Evolutionary conservation across 2,113 vertebrate genomes (phyloP).

Genomic region (Anthoscopus minutus): DNA sequence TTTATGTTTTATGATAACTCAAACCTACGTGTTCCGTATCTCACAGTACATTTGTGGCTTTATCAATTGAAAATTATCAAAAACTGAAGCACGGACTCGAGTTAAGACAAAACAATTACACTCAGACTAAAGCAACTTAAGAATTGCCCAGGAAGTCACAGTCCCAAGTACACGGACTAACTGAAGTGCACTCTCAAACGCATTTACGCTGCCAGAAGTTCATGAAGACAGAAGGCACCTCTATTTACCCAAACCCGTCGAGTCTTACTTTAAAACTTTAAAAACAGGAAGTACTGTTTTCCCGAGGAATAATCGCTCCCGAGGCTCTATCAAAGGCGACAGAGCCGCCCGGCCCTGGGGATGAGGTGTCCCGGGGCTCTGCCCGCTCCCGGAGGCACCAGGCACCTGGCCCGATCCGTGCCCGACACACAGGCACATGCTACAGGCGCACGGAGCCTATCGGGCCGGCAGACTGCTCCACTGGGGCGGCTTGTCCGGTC

Average conservation of each 20-base stretch:
- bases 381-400: not conserved
- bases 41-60: not conserved
- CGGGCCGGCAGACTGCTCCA: not conserved
- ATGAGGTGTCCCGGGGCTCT: not conserved
- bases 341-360: not conserved
- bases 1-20: not conserved
- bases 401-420: not conserved
- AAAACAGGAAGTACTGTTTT: not conserved
- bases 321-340: not conserved
- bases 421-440: not conserved
- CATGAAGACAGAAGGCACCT: too few relatives aligned
- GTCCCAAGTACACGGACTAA: not conserved
- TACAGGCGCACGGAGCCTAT: not conserved
- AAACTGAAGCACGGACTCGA: accelerated
- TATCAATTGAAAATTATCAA: not conserved
- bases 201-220: not conserved
- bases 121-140: not conserved
- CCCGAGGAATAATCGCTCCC: not conserved
- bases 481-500: accelerated
- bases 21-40: accelerated
- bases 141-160: not conserved
- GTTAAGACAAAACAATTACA: not conserved
- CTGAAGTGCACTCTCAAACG: not conserved
- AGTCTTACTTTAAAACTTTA: not conserved
- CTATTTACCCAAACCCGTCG: not conserved